These are phyloP conservation scores for Crotalus tigris DNA, from an alignment of 2,113 vertebrate species.

Conservation along the genomic window DNA sequence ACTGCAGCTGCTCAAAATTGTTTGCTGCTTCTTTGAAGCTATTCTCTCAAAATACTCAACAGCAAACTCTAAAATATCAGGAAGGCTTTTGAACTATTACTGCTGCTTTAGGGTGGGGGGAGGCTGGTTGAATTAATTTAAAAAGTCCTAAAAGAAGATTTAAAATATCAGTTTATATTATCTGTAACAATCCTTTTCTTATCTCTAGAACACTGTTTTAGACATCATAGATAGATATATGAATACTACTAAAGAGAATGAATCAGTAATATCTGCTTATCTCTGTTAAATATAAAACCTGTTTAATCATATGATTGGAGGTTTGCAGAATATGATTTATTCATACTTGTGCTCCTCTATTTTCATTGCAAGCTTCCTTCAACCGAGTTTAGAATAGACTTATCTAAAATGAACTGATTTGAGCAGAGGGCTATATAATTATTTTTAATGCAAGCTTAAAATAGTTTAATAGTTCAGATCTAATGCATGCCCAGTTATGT, in stretches of 20 bases:
- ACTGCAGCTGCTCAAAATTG: neutral
- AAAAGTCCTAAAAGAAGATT: neutral
- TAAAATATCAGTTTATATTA: neutral
- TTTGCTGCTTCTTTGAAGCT: neutral
- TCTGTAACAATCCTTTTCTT: neutral
- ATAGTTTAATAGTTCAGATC: neutral
- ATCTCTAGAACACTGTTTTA: neutral
- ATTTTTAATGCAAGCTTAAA: neutral
- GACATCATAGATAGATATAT: neutral
- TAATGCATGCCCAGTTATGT: neutral
- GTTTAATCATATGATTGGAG: neutral
- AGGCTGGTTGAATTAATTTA: neutral
- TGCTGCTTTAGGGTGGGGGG: neutral
- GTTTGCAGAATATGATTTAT: neutral
- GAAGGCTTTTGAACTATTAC: neutral
- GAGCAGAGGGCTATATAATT: neutral
- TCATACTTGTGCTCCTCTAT: neutral
- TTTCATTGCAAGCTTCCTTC: neutral
- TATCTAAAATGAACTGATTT: neutral
- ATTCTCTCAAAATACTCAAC: neutral
- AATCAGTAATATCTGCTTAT: neutral
- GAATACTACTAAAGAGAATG: neutral
- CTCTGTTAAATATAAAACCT: neutral
- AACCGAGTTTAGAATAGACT: neutral
- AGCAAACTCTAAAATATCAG: neutral